Base-by-base conservation (phyloP, 2,888 invertebrate genomes). In the Cerastis leucographa region DNA sequence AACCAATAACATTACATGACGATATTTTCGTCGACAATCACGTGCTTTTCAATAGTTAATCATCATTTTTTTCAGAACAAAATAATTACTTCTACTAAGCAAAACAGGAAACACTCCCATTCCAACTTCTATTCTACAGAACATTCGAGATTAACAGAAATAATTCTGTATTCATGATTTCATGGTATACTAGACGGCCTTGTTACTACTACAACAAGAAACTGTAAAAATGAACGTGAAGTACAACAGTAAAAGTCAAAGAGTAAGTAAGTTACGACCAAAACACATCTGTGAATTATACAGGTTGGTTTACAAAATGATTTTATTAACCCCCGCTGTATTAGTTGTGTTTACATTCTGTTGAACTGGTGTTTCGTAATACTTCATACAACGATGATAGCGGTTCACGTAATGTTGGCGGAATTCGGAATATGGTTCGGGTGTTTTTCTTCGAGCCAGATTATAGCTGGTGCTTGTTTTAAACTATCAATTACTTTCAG, bases 231-330 rank as follows among this genome's bases (percentile, higher is more conserved):
- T 84, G 88, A 59, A 69, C 81, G 54, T 51, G 76, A 88, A 93
- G 91, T 94, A 94, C 94, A 94, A 92, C 93, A 94, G 90, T 96
- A 95, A 95, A 96, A 91, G 96, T 95, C 96, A 91, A 89, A 90
- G 90, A 85, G 90, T 83, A 71, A 72, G 91, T 95, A 92, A 96
- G 88, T 93, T 96, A 96, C 89, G 94, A 92, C 82, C 88, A 79
- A 82, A 87, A 89, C 87, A 83, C 77, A 82, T 88, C 85, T 82
- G 90, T 89, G 89, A 91, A 92, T 90, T 90, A n/a, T n/a, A 90
- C 91, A 90, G 88, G 91, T 91, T 91, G 87, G 91, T 89, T 93
- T 89, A 88, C 92, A 89, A 92, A 94, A 95, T 95, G 93, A 95
- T 95, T 96, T 95, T 95, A 95, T 95, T 94, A 94, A 94, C 94